Conservation (phyloP, 2,888 invertebrate species). For the Rutpela maculata region DNA sequence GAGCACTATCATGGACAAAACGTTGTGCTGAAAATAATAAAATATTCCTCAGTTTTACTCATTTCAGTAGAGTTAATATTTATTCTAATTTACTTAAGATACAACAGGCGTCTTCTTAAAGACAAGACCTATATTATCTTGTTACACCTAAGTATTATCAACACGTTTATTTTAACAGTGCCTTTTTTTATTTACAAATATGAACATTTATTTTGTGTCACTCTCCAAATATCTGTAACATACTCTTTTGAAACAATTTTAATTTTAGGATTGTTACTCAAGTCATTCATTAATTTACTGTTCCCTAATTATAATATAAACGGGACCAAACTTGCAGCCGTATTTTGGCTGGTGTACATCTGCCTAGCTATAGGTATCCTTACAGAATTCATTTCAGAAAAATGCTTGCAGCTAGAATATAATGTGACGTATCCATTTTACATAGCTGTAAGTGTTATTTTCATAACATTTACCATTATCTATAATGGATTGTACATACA, state of each 20-base stretch:
- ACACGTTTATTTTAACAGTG: not conserved
- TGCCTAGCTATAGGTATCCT: not conserved
- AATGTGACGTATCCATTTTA: not conserved
- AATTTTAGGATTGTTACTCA: slow-evolving; percentile 20
- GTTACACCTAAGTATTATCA: slow-evolving; percentile 23
- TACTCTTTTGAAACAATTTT: slow-evolving; percentile 17
- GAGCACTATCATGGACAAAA: slow-evolving; percentile 4
- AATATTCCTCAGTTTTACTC: not conserved
- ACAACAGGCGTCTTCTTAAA: slow-evolving; percentile 16
- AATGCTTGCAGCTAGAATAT: not conserved
- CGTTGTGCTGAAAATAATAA: not conserved
- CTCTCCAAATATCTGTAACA: not conserved
- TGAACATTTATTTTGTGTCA: slow-evolving; percentile 11
- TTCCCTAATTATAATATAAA: slow-evolving; percentile 11
- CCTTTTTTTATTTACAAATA: slow-evolving; percentile 11
- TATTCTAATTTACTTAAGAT: not conserved
- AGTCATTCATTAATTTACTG: slow-evolving; percentile 18
- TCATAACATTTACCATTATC: not conserved
- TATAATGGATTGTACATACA: not conserved
- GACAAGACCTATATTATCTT: not conserved
- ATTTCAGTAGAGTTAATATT: not conserved
- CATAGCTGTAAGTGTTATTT: slow-evolving; percentile 1
- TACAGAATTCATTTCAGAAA: slow-evolving; percentile 8
- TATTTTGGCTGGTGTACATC: slow-evolving; percentile 9
- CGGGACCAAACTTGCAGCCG: not conserved